A percentile compares a stretch with the other conserved stretches of the same genome.
These are phyloP conservation scores for Eremobia ochroleuca DNA, from an alignment of 2,888 invertebrate genomes.

Conservation along the genomic window DNA sequence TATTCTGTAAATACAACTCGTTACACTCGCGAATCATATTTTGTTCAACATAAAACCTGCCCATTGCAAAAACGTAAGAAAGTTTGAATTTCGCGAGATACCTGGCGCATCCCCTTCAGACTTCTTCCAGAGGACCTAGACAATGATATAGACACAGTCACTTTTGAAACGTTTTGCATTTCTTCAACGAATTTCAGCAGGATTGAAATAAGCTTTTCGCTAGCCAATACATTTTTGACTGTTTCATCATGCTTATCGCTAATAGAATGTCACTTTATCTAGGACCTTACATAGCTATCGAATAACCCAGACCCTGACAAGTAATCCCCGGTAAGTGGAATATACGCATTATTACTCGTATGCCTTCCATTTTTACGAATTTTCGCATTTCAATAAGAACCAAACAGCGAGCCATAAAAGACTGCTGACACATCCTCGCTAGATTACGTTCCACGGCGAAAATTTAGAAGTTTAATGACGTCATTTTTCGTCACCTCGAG, in stretches of 20 bases:
- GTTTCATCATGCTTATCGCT: no score
- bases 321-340: neutral
- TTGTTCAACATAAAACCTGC: no score
- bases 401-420: conserved; percentile 63
- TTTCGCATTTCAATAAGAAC: conserved; percentile 52
- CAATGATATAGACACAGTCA: neutral
- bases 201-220: neutral
- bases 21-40: no score
- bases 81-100: no score
- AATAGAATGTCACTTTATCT: neutral
- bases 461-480: conserved; percentile 82
- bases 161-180: neutral
- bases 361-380: neutral
- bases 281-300: neutral
- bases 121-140: neutral
- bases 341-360: neutral
- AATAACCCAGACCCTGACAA: neutral
- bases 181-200: neutral
- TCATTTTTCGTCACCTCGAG: conserved; percentile 82
- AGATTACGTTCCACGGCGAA: conserved; percentile 73
- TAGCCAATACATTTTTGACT: neutral
- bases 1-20: no score
- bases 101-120: neutral
- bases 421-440: conserved; percentile 61
- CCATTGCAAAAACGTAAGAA: no score